Evolutionary conservation across 2,113 vertebrate species (phyloP).

Genomic region (Dasyprocta punctata): DNA sequence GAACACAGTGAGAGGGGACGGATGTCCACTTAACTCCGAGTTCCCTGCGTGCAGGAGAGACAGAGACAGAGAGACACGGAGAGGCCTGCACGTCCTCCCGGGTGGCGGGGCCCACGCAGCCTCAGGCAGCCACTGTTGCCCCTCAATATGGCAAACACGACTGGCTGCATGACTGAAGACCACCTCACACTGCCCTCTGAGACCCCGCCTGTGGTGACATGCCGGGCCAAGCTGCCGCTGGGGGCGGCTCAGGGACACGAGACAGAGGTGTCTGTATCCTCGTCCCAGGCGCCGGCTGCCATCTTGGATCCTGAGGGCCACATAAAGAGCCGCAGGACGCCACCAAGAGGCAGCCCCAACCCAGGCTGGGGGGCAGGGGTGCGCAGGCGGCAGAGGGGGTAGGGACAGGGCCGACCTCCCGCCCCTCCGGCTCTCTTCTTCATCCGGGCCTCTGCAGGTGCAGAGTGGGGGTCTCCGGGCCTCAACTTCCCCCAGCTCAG

Average conservation of each 20-base stretch:
- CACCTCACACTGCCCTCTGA: background rate
- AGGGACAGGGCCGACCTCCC: background rate
- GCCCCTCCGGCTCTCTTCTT: no score
- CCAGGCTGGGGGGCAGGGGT: background rate
- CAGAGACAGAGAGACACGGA: background rate
- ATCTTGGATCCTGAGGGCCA: background rate
- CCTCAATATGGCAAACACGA: background rate
- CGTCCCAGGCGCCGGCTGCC: background rate
- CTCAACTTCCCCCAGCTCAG: background rate
- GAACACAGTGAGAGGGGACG: background rate
- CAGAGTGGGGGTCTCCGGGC: background rate
- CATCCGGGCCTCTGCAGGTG: background rate
- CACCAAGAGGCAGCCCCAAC: background rate
- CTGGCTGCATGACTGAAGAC: background rate
- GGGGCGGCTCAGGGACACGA: background rate
- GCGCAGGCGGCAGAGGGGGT: no score
- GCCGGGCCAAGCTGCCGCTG: background rate
- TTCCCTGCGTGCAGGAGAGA: background rate
- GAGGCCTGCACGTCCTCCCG: background rate
- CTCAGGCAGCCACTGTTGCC: background rate
- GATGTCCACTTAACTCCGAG: background rate
- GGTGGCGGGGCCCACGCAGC: background rate
- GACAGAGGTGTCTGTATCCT: background rate
- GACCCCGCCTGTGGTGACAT: background rate
- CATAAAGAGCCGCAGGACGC: background rate